Base-by-base conservation (phyloP, 2,888 invertebrate genomes). In the Dynastes tityus region DNA sequence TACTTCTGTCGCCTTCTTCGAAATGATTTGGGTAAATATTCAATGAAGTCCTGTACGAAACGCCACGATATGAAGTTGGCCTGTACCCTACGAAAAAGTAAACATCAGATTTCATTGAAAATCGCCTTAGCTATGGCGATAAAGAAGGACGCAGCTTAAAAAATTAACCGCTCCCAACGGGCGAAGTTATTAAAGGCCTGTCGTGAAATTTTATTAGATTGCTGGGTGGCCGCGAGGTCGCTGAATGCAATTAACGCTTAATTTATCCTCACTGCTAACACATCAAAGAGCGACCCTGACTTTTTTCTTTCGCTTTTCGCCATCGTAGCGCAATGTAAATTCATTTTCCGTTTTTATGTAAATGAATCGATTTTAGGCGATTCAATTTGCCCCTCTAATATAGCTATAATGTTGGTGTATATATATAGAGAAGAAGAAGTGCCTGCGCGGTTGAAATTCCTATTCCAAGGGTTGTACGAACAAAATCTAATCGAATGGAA, bases 41-140 rank as follows among this genome's bases (percentile, higher is more conserved):
- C 83, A 11, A 85, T 83, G 73, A 86, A 80, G 58, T 84, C 81
- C 76, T 86, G 85, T 1, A 88, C 76, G n/a, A 86, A 84, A 61
- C 85, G 84, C 87, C 87, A 87, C 8, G 82, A 83, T 79, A 88
- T 85, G 78, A 86, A 87, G 82, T 88, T 88, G 3, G 88, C 88
- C 49, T 87, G 76, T 65, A 85, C 82, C 75, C 88, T 88, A 22
- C 22, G 55, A 27, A 55, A 55, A 45, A 79, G 32, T 32, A 63
- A 77, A 63, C 63, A 37, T 37, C 32, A 63, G 63, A 29, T 32
- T 63, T 63, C 2, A 58, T 22, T 2, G 32, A 32, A 63, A 63
- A 11, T 29, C 32, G 22, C 22, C 55, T 22, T 63, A 32, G 63
- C 22, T 22, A 63, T 3, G 61, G 63, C n/a, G 55, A 55, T n/a